Evolutionary conservation across 2,888 invertebrate species (phyloP), one percentile per base, ranked within the genome.

Genomic region (Trissolcus brochymenae): DNA sequence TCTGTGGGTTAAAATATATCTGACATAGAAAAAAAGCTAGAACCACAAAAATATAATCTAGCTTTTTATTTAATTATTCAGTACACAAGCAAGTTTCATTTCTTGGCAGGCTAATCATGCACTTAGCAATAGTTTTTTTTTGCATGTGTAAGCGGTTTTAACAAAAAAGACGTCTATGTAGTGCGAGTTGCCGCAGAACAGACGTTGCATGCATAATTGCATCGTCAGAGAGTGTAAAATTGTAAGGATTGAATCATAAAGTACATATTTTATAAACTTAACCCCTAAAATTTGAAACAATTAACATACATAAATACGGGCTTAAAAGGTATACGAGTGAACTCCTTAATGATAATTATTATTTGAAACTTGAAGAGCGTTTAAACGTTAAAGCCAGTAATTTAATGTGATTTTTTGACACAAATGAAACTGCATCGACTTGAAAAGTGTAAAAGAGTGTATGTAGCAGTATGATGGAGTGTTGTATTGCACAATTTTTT

Each of bases 121-220:
- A 72, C 64, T 76, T 76, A 72, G 56, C 71, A 54, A 35, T 35
- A 54, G 57, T 49, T 16, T 56, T 67, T 72, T 71, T 77, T 65
- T 35, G 53, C 55, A 73, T 68, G 35, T 61, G 51, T 64, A 61
- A 76, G 64, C 73, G 72, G 54, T 73, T 79, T 76, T 70, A 68
- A 55, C 59, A 67, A 72, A 75, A 68, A 78, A 65, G 56, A 57
- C 67, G 55, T 54, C 68, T 73, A 62, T 65, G 62, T 54, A 43
- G 70, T 73, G 70, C 49, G 57, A 70, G 73, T 66, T 57, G 70
- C 53, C 16, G 53, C 43, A 19, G 7, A 79, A 62, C 78, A 72
- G 65, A 72, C 54, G 56, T 68, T 68, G 78, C 76, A 79, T 79
- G 72, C 75, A 76, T 79, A 79, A 79, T 73, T 72, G 73, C 73